phyloP scores from a whole-genome alignment of 2,888 invertebrate genomes.

The Eupsilia transversa region DNA sequence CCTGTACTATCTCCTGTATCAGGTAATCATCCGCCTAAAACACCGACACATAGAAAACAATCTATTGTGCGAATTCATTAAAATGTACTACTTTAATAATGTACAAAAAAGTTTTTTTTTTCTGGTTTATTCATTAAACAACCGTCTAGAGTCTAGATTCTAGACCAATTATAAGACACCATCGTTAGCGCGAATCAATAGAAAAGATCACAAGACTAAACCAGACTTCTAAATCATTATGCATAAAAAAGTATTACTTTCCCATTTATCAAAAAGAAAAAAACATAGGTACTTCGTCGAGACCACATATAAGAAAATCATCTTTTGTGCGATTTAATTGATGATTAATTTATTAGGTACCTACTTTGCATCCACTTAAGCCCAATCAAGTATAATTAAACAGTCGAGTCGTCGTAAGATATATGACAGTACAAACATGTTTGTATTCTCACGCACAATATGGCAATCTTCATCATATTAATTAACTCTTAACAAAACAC shows the following conservation, averaged over 20 bases:
- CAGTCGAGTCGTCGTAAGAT: neutral
- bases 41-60: neutral
- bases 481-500: constrained; percentile 44
- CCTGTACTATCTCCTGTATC: neutral
- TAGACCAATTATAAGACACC: neutral
- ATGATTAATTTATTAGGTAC: constrained; percentile 1
- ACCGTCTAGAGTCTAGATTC: constrained; percentile 6
- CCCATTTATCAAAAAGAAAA: neutral
- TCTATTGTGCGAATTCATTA: neutral
- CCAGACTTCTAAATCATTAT: neutral
- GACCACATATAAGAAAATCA: neutral
- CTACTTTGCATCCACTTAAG: constrained; percentile 24
- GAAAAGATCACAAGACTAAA: neutral
- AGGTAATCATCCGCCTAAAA: neutral
- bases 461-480: constrained; percentile 43
- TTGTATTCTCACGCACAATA: constrained; percentile 30
- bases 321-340: neutral
- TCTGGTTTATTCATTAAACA: neutral
- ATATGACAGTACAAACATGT: neutral
- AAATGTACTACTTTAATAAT: neutral
- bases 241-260: neutral
- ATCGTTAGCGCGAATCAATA: neutral
- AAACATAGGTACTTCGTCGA: neutral
- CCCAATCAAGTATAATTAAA: constrained; percentile 37
- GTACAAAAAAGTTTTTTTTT: neutral